These are phyloP conservation scores for Ctenomys sociabilis DNA, from an alignment of 2,113 vertebrate species.

Conservation along the genomic window DNA sequence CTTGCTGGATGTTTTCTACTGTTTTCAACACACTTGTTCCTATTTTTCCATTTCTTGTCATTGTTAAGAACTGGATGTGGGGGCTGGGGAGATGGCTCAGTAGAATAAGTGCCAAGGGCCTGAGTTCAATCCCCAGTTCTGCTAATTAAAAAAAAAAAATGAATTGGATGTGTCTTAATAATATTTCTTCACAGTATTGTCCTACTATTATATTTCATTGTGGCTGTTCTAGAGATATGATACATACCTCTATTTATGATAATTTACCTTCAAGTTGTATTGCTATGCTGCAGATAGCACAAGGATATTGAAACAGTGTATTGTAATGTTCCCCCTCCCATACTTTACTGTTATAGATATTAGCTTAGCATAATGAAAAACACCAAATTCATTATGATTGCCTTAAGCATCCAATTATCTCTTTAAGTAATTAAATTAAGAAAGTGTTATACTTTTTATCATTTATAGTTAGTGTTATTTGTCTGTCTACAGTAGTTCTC, in stretches of 20 bases:
- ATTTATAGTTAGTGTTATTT: background rate
- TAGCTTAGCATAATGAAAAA: background rate
- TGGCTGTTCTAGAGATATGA: background rate
- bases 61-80: background rate
- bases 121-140: too few species aligned
- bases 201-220: background rate
- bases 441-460: background rate
- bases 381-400: background rate
- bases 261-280: background rate
- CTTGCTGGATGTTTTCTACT: background rate
- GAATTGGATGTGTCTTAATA: background rate
- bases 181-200: background rate
- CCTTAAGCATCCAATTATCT: background rate
- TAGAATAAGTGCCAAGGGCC: too few species aligned
- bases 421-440: background rate
- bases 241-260: background rate
- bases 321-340: background rate
- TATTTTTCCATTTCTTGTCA: background rate
- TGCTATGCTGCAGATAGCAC: background rate
- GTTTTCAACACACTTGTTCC: background rate
- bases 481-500: background rate
- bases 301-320: background rate
- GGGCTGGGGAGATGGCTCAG: too few species aligned
- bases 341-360: background rate
- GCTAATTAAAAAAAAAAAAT: too few species aligned